Evolutionary conservation across 2,113 vertebrate species (phyloP), one percentile per base, ranked within the genome.

Genomic region (Rhea americana): DNA sequence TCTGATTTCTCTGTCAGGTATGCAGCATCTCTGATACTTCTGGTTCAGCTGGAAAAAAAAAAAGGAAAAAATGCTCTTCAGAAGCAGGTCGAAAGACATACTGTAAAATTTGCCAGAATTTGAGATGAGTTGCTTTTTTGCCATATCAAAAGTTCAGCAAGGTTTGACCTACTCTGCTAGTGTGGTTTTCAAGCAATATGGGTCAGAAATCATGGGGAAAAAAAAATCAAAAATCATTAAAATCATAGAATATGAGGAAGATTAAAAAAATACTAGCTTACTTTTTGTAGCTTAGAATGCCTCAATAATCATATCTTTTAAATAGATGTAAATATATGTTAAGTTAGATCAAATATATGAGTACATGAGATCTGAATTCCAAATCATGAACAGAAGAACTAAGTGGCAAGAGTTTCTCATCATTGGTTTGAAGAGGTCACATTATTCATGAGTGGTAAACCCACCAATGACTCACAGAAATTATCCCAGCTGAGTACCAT

Each of bases 381-480:
- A 55, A 71, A 67, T 62, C 88, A 35, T 17, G 83, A 51, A 67
- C 58, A 51, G 13, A 90, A 71, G 10, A 88, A 58, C 61, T 8
- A 75, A 86, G 32, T 48, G 21, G 21, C 68, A 91, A 67, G 58
- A 89, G 58, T 84, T 90, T 90, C n/a, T 87, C 78, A 90, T 48
- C 21, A 19, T 45, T 22, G 67, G 9, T 63, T 65, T 78, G 19
- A 21, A 4, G 14, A 39, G 3, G 25, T 75, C 70, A 73, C 17
- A 45, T 66, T 89, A 70, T 41, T 89, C 25, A 48, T 26, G 5
- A 86, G 35, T 66, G 21, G 25, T n/a, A 79, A 94, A 95, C 26
- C 17, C 41, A 87, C 3, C 51, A 59, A 30, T 58, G 43, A 87
- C 24, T 92, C 37, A 53, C 70, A 81, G 70, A 75, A 84, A 73